These are phyloP conservation scores for Myxocyprinus asiaticus DNA, from an alignment of 2,113 vertebrate species.

Conservation along the genomic window DNA sequence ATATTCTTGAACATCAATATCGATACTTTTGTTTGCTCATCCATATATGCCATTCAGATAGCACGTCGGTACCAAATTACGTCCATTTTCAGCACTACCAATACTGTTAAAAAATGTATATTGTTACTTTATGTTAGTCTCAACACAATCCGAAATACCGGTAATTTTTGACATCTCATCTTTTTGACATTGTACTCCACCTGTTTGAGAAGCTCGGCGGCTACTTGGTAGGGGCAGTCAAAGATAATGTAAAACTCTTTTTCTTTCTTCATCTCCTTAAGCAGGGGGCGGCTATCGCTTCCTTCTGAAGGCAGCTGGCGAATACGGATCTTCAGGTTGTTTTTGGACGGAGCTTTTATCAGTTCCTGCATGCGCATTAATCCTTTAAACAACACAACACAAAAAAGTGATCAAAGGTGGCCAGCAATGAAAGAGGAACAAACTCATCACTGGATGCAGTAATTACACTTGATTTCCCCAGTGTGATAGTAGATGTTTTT, in stretches of 20 bases:
- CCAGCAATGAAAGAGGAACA: constrained; percentile 15
- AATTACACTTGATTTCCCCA: constrained; percentile 39
- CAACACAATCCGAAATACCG: no score
- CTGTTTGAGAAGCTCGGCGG: constrained; percentile 93
- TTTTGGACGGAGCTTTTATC: constrained; percentile 96
- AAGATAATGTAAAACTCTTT: constrained; percentile 95
- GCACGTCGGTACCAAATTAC: no score
- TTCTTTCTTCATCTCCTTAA: constrained; percentile 97
- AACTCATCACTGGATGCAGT: constrained; percentile 36
- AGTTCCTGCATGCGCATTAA: constrained; percentile 97
- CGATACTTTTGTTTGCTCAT: no score
- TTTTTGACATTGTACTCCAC: constrained; percentile 61
- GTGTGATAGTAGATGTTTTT: constrained; percentile 17
- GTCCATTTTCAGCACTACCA: no score
- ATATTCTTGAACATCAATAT: no score
- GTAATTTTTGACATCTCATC: no score
- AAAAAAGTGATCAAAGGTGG: constrained; percentile 40
- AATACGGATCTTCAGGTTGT: constrained; percentile 94
- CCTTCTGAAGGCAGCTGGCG: constrained; percentile 91
- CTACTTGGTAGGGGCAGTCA: constrained; percentile 90
- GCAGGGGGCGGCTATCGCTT: constrained; percentile 89
- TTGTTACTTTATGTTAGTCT: no score
- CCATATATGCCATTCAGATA: no score
- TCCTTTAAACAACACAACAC: constrained; percentile 75
- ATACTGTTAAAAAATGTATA: no score